Evolutionary conservation across 2,113 vertebrate species (phyloP).

Genomic region (Anarhynchus alexandrinus): DNA sequence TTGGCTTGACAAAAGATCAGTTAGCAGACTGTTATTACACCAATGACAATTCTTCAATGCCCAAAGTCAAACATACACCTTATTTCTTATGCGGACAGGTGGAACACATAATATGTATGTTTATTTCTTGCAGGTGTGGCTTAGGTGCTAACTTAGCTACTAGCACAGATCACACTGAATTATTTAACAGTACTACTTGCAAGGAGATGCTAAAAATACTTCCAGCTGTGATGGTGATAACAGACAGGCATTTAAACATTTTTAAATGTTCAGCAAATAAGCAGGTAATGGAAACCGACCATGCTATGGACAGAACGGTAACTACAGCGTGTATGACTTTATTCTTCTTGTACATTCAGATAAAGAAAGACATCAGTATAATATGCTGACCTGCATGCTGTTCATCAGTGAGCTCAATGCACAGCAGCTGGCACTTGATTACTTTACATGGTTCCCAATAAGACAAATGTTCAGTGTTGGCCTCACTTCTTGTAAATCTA

Average conservation of each 20-base stretch:
- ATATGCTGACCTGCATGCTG: not conserved
- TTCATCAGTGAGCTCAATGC: not conserved
- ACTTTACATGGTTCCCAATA: not conserved
- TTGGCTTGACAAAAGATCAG: not conserved
- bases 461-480: not conserved
- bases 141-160: not conserved
- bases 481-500: not conserved
- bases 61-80: not conserved
- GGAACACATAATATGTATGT: not conserved
- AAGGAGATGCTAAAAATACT: not conserved
- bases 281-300: not conserved
- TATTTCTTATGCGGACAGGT: not conserved
- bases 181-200: not conserved
- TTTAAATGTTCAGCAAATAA: not conserved
- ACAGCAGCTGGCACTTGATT: not conserved
- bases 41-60: not conserved
- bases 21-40: not conserved
- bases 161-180: not conserved
- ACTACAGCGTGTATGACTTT: not conserved
- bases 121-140: not conserved
- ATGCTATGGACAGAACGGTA: not conserved
- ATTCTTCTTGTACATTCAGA: not conserved
- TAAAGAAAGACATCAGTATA: not conserved
- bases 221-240: not conserved
- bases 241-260: not conserved